phyloP scores from a whole-genome alignment of 2,797 vertebrate species.

The Pantherophis vulpinus region DNA sequence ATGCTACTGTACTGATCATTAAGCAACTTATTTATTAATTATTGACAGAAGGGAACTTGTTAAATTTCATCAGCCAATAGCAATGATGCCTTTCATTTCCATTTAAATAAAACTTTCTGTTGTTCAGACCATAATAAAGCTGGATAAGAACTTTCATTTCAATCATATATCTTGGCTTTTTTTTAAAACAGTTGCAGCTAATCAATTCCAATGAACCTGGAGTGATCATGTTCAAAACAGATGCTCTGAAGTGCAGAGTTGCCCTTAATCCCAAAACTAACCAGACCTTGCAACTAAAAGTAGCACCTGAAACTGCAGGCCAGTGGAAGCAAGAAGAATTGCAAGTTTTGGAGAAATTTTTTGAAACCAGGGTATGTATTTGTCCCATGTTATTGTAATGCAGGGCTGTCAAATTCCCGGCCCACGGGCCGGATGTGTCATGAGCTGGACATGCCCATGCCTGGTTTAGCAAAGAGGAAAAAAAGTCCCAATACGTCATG shows the following conservation, averaged over 20 bases:
- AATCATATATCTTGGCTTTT: conserved; percentile 21
- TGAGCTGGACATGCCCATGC: too few relatives aligned
- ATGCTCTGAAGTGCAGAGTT: conserved; percentile 95
- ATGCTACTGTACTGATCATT: background rate
- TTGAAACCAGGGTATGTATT: conserved; percentile 90
- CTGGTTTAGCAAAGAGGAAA: too few relatives aligned
- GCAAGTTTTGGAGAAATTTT: conserved; percentile 97
- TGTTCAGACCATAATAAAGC: background rate
- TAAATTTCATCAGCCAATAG: background rate
- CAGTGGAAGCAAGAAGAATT: conserved; percentile 98
- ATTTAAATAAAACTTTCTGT: background rate
- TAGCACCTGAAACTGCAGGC: conserved; percentile 94
- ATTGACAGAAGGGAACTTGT: background rate
- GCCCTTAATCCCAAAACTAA: conserved; percentile 98
- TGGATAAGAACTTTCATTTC: background rate
- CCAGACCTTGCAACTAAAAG: conserved; percentile 97
- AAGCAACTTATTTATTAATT: background rate
- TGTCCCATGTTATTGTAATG: background rate
- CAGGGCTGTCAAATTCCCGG: too few relatives aligned
- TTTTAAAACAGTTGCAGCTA: conserved; percentile 83
- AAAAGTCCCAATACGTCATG: too few relatives aligned
- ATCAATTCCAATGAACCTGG: conserved; percentile 98
- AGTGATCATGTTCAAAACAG: conserved; percentile 99
- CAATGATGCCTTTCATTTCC: background rate
- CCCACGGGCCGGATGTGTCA: too few relatives aligned